Evolutionary conservation across 2,888 invertebrate species (phyloP), one percentile per base, ranked within the genome.

Genomic region (Stenotaenia linearis): DNA sequence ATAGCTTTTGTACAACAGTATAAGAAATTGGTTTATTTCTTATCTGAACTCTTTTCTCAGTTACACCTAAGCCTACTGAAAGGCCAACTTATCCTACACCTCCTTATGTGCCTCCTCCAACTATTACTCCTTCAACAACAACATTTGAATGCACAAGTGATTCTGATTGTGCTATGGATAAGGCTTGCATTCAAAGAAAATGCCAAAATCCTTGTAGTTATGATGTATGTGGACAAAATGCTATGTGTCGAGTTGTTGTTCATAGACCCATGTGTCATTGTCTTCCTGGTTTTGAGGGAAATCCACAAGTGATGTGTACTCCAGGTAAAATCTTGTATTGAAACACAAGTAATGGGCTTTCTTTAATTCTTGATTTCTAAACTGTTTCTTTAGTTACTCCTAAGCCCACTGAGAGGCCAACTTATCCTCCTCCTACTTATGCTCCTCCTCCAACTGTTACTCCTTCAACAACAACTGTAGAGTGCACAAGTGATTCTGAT

Each of bases 181-280:
- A 92, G 87, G 93, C 93, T 80, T 96, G 96, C 86, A 90, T 92
- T 82, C 91, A 92, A 85, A 91, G 92, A 81, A 91, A 91, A 86
- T 96, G 96, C 87, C 91, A 92, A 85, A 95, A 93, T 88, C 96
- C 96, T 37, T 96, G 96, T 87, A 81, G 82, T n/a, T 80, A 80
- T 23, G 91, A 91, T 84, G 90, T 90, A 83, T 96, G 96, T 86
- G 91, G 91, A 83, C 89, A 90, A 83, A 93, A 93, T 86, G 95
- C 95, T 86, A 92, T 92, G 86, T 96, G 96, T 86, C 93, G 94
- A 88, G 95, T 95, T 35, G 91, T 93, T 83, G 91, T 92, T 84
- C 96, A 96, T 86, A 89, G 90, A 84, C 93, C 95, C 0, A 91
- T 93, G 81, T 96, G 96, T 87, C 93, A 95, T 30, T 96, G 96